These are phyloP conservation scores for Gambusia affinis DNA, from an alignment of 2,113 vertebrate species.

Conservation along the genomic window DNA sequence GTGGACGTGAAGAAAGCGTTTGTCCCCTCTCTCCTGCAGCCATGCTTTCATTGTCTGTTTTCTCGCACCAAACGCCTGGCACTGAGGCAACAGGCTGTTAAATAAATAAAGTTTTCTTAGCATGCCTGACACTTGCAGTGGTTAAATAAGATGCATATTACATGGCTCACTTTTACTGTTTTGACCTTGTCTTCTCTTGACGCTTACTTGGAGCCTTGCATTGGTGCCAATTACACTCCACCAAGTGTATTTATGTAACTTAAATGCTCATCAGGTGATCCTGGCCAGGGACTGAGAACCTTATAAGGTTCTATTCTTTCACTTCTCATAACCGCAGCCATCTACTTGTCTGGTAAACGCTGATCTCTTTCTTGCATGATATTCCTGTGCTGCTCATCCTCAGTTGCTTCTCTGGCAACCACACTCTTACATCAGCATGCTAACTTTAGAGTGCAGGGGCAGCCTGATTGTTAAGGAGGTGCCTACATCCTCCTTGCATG, in stretches of 20 bases:
- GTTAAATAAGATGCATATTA: constrained; percentile 73
- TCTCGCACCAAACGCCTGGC: constrained; percentile 48
- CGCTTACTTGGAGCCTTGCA: constrained; percentile 54
- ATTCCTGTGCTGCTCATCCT: background rate
- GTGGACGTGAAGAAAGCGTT: constrained; percentile 50
- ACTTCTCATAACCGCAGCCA: background rate
- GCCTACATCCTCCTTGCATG: constrained; percentile 15
- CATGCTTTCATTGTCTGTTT: constrained; percentile 65
- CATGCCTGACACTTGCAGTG: constrained; percentile 56
- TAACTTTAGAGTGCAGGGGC: constrained; percentile 22
- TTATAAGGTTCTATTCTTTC: constrained; percentile 17
- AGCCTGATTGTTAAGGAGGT: constrained; percentile 26
- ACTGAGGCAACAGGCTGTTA: constrained; percentile 65
- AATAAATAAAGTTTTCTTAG: constrained; percentile 75
- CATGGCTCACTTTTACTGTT: constrained; percentile 62
- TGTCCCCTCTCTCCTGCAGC: constrained; percentile 38
- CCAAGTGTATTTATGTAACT: constrained; percentile 44
- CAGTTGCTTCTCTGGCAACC: background rate
- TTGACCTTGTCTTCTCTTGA: constrained; percentile 66
- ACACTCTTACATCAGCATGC: background rate
- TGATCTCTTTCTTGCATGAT: constrained; percentile 3
- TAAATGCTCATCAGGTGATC: constrained; percentile 15
- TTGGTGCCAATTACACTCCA: constrained; percentile 66
- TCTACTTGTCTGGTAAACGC: constrained; percentile 19
- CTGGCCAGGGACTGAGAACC: background rate